These are phyloP conservation scores for Pristis pectinata DNA, from an alignment of 2,797 vertebrate species.

Conservation along the genomic window DNA sequence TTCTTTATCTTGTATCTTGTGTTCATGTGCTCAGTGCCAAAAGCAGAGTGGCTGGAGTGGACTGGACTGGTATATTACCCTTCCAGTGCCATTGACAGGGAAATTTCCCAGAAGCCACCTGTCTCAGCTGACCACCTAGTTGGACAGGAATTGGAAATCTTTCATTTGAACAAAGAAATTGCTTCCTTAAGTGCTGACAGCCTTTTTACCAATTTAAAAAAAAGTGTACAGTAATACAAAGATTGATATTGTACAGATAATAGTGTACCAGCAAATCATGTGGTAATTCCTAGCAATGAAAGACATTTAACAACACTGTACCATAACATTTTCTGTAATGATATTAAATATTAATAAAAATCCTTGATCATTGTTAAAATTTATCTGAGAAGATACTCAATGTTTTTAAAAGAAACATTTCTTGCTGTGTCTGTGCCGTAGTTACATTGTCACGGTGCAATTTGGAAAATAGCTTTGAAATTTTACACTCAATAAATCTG, in stretches of 20 bases:
- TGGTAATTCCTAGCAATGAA: constrained; percentile 95
- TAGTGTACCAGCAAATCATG: constrained; percentile 97
- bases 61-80: constrained; percentile 48
- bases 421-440: background rate
- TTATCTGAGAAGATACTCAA: constrained; percentile 12
- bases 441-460: background rate
- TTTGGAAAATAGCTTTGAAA: background rate
- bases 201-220: constrained; percentile 99
- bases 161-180: constrained; percentile 91
- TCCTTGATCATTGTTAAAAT: constrained; percentile 90
- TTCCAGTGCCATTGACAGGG: constrained; percentile 64
- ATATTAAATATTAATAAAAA: constrained; percentile 93
- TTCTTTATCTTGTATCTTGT: constrained; percentile 99
- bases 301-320: constrained; percentile 99
- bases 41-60: constrained; percentile 64
- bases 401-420: background rate
- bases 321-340: constrained; percentile 99
- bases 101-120: constrained; percentile 70
- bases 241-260: constrained; percentile 99
- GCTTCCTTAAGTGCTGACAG: constrained; percentile 99
- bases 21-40: constrained; percentile 99
- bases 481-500: background rate
- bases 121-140: constrained; percentile 60
- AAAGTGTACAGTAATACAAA: constrained; percentile 92
- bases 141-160: constrained; percentile 76